Base-by-base conservation (phyloP, 2,888 invertebrate species). In the Cecidostiba fungosa region DNA sequence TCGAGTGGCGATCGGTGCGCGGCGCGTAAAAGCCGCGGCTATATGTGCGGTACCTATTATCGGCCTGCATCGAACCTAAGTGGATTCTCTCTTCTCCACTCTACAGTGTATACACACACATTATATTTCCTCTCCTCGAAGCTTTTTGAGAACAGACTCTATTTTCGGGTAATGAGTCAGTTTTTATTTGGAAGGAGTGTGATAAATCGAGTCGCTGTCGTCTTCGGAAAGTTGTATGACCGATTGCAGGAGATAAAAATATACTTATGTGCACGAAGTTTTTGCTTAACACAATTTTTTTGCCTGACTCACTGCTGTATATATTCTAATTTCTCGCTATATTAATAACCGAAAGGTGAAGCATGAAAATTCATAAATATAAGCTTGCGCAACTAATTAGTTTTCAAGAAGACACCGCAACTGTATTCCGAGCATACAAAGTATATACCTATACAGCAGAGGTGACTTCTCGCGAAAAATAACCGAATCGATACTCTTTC, bases 1-100 rank as follows among this genome's bases (percentile, higher is more conserved):
- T 81, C 73, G 80, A 62, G n/a, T 62, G 54, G 54, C 54, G 73
- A 81, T 81, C 70, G 72, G 79, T 6, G 54, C 29, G 39, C 26
- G 10, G 26, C 26, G 19, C 19, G 16, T 23, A 72, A 16, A 8
- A 16, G 32, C 12, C 50, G 23, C 62, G 26, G 62, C 12, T 62
- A 3, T 26, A 23, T 62, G 8, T 26, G 62, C 26, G 26, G 26
- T 62, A 66, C 66, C 66, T 66, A 66, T 66, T 66, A 66, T 29
- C 66, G 26, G 29, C 26, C 5, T 66, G 66, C 66, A 29, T 29
- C 26, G 26, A 66, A 26, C 16, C 12, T 29, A 14, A 66, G 66
- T 26, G 26, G 29, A 59, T 23, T 59, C 54, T 54, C 54, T n/a
- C 54, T 6, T 54, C 54, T 6, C 19, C 50, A 12, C 14, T 2